Percentiles rank a stretch among this genome's conserved stretches.
phyloP scores from a whole-genome alignment of 2,113 vertebrate genomes.

The Saguinus midas region DNA sequence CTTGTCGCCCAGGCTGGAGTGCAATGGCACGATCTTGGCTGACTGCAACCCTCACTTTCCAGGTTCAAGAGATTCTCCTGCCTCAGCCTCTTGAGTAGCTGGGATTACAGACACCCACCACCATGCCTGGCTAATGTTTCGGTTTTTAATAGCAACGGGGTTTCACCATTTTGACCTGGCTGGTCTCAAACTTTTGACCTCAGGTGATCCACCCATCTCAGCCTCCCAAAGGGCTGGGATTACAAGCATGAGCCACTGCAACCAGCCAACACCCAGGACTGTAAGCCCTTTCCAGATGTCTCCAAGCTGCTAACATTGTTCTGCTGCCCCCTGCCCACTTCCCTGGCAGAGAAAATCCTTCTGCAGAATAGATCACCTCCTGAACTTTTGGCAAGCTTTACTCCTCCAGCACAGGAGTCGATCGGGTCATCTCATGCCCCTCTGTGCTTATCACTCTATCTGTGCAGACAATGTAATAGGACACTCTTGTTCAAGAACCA shows the following conservation, averaged over 20 bases:
- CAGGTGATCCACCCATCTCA: too few relatives aligned
- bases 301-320: background rate
- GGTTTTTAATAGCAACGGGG: too few relatives aligned
- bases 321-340: background rate
- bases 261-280: background rate
- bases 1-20: too few relatives aligned
- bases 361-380: background rate
- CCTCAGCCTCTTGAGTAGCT: too few relatives aligned
- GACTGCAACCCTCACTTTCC: too few relatives aligned
- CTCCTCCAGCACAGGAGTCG: background rate
- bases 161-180: too few relatives aligned
- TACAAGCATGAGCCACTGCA: background rate
- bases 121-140: too few relatives aligned
- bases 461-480: background rate
- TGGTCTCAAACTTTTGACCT: too few relatives aligned
- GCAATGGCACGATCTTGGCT: too few relatives aligned
- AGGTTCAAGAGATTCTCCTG: too few relatives aligned
- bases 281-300: background rate
- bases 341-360: background rate
- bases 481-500: background rate
- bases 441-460: background rate
- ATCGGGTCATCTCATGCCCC: background rate
- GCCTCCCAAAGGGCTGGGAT: too few relatives aligned
- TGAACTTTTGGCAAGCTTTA: background rate
- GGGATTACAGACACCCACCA: too few relatives aligned